phyloP scores from a whole-genome alignment of 2,888 invertebrate species.

The Drosophila phalerata region DNA sequence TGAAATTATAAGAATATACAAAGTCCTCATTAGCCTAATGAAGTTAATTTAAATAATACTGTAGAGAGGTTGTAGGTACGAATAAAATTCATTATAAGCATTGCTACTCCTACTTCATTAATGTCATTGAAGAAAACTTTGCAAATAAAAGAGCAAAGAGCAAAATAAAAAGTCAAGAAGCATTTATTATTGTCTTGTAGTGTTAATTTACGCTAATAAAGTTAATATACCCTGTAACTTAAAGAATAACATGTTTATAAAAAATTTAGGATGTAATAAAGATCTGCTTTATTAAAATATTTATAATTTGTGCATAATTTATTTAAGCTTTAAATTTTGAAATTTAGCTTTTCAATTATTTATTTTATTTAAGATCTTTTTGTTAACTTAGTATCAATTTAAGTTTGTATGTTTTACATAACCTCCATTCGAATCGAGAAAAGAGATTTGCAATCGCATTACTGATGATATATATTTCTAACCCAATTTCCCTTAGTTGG shows the following conservation, averaged over 20 bases:
- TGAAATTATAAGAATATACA: neutral
- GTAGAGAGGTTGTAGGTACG: neutral
- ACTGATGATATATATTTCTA: no score
- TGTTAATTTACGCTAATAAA: neutral
- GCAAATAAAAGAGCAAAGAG: neutral
- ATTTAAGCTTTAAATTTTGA: no score
- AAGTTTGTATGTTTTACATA: no score
- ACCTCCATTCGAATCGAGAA: no score
- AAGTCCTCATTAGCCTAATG: neutral
- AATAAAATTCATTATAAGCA: neutral
- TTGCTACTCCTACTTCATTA: neutral
- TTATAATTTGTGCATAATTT: no score
- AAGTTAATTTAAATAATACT: neutral
- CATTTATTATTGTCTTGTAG: neutral
- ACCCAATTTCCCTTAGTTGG: no score
- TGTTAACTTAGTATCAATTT: no score
- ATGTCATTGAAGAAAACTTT: neutral
- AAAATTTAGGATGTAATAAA: no score
- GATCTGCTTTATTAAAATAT: no score
- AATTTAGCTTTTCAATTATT: no score
- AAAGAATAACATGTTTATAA: neutral
- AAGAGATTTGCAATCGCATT: no score
- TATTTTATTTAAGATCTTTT: no score
- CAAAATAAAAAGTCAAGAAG: neutral
- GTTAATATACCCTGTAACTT: neutral